Percentiles rank a stretch among this genome's conserved stretches.
Evolutionary conservation across 2,888 invertebrate species (phyloP).

Genomic region (Ctena decussata): DNA sequence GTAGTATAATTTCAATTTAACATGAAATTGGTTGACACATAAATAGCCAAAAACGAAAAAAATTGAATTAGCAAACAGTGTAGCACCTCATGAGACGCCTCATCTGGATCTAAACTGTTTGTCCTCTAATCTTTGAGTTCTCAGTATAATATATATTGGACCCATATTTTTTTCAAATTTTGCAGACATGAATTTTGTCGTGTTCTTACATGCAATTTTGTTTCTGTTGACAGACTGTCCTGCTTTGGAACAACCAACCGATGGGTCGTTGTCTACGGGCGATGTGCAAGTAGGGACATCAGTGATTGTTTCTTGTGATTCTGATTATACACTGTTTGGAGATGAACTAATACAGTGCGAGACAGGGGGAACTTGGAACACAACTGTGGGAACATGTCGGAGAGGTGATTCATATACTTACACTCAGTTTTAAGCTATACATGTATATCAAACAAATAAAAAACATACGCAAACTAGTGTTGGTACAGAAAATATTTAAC

Average conservation of each 20-base stretch:
- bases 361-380: background rate
- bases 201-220: background rate
- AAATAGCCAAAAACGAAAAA: too few relatives aligned
- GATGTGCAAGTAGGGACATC: background rate
- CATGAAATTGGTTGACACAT: too few relatives aligned
- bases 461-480: too few relatives aligned
- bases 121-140: too few relatives aligned
- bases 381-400: background rate
- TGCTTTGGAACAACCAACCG: background rate
- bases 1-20: too few relatives aligned
- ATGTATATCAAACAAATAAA: background rate
- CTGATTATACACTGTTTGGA: background rate
- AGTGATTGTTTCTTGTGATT: background rate
- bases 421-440: background rate
- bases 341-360: background rate
- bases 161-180: too few relatives aligned
- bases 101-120: too few relatives aligned
- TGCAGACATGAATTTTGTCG: too few relatives aligned
- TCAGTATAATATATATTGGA: too few relatives aligned
- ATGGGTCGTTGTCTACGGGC: background rate
- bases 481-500: too few relatives aligned
- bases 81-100: too few relatives aligned
- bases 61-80: too few relatives aligned
- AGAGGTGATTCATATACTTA: background rate
- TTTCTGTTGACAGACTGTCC: slow-evolving; percentile 2